Conservation (phyloP, 2,797 vertebrate species). For the Syngnathus rostellatus region DNA sequence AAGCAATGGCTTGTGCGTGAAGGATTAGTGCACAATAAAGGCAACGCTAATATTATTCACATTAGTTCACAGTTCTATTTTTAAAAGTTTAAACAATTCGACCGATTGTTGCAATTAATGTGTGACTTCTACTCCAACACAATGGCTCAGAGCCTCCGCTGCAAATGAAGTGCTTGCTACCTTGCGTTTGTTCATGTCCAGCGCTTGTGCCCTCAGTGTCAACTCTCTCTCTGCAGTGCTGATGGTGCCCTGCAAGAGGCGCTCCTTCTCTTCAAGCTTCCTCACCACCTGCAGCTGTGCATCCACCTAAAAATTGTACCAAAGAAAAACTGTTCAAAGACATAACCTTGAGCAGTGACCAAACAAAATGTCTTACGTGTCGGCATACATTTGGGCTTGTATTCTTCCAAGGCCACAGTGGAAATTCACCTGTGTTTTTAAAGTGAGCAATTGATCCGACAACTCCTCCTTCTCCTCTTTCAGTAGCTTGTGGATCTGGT, state of each 20-base stretch:
- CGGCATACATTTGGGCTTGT: background rate
- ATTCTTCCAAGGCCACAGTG: background rate
- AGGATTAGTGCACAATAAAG: too few relatives aligned
- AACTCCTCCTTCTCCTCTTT: conserved; percentile 90
- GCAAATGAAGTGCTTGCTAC: conserved; percentile 47
- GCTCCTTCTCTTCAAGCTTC: conserved; percentile 96
- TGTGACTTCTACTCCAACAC: background rate
- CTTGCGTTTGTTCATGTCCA: conserved; percentile 99
- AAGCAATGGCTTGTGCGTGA: too few relatives aligned
- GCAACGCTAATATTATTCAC: too few relatives aligned
- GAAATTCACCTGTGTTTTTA: conserved; percentile 84
- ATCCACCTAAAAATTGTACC: conserved; percentile 73
- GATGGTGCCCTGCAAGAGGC: conserved; percentile 91
- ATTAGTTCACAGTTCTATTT: too few relatives aligned
- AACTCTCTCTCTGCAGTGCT: conserved; percentile 90
- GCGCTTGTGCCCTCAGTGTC: conserved; percentile 82
- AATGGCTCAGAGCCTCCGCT: background rate
- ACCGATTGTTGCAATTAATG: background rate
- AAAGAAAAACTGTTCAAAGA: background rate
- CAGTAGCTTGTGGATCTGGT: conserved; percentile 91
- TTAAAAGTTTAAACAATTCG: background rate
- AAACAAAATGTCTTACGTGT: background rate
- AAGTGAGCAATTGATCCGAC: conserved; percentile 84
- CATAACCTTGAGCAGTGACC: background rate
- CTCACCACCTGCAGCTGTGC: conserved; percentile 92